Base-by-base conservation (phyloP, 1,140 invertebrate genomes). In the Pseudomyrmex dendroicus region DNA sequence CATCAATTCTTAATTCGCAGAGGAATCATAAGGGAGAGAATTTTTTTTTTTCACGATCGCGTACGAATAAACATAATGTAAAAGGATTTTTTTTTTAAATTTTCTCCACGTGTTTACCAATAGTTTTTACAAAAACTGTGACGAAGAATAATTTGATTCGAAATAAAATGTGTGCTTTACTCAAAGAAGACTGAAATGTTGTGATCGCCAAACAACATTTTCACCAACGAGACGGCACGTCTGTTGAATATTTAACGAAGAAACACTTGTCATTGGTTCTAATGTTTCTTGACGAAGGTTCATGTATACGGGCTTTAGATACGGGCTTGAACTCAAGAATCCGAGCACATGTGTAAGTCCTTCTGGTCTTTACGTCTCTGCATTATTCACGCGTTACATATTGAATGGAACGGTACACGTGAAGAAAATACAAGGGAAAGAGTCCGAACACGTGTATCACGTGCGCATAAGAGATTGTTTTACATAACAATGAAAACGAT, bases 321-420 rank as follows among this genome's bases (percentile, higher is more conserved):
- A 35, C 35, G 35, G 35, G 7, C 35, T 7, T 35, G 35, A 35
- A 35, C 35, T 35, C 35, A 35, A 12, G 50, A 66, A 56, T 46
- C 25, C 10, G 67, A 22, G 17, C 74, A 67, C 20, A 4, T 52
- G 22, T 15, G 13, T 15, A n/a, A 25, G 48, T 56, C 15, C 15
- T 50, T n/a, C 25, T 56, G 12, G 48, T 52, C 64, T 67, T 44
- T 22, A 67, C 62, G 35, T 22, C 22, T 59, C 10, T 90, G n/a
- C 62, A 90, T 89, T 90, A 90, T 90, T 89, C 84, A 90, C 54
- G 76, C 82, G 67, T 78, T 62, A 78, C 35, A 56, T 74, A 89
- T 84, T 82, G 70, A 85, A 59, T 4, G 61, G 22, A 83, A 78
- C 25, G 57, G 48, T 35, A 25, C 76, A 84, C 70, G 66, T 62